phyloP scores from a whole-genome alignment of 1,140 invertebrate genomes.

The Helicoverpa zea region DNA sequence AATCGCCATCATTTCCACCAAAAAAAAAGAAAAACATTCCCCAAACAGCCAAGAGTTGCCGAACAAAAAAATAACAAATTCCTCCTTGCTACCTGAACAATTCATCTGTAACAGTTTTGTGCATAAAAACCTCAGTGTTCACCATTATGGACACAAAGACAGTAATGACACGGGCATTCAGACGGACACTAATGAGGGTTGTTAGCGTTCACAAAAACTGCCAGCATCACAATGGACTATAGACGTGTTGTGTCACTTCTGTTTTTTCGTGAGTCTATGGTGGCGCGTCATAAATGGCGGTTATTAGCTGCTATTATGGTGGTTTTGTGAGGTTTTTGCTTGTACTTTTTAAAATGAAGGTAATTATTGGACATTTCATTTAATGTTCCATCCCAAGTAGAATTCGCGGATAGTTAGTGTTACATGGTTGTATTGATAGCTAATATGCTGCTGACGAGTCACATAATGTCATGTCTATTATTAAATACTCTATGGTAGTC shows the following conservation, averaged over 20 bases:
- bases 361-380: no score
- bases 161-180: slow-evolving; percentile 36
- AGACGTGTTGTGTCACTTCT: slow-evolving; percentile 20
- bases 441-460: no score
- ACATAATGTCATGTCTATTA: no score
- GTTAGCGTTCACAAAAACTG: slow-evolving; percentile 38
- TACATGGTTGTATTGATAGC: neutral
- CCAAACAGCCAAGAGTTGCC: neutral
- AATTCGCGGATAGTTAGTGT: neutral
- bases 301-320: slow-evolving; percentile 13
- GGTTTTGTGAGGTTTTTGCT: no score
- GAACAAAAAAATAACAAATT: slow-evolving; percentile 27
- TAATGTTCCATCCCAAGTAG: neutral
- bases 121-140: slow-evolving; percentile 25
- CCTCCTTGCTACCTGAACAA: slow-evolving; percentile 38
- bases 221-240: slow-evolving; percentile 8
- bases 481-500: no score
- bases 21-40: slow-evolving; percentile 14
- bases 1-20: neutral
- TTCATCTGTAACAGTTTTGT: slow-evolving; percentile 39
- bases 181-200: slow-evolving; percentile 38
- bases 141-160: slow-evolving; percentile 33
- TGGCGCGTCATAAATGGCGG: slow-evolving; percentile 1
- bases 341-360: no score
- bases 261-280: neutral